Conservation (phyloP, 2,888 invertebrate species). For the Acronicta alni region DNA sequence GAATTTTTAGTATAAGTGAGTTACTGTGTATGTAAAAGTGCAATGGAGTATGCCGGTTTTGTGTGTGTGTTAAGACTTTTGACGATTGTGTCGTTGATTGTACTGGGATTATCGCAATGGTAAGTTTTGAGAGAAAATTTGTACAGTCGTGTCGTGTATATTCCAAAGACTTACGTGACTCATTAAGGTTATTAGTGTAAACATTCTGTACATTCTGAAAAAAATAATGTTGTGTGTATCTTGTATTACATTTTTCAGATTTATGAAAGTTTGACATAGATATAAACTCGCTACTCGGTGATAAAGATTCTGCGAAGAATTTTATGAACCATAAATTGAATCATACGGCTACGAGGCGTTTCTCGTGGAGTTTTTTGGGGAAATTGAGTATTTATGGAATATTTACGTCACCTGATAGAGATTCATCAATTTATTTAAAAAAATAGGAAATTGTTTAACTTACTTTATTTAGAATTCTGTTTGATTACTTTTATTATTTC, state of each 20-base stretch:
- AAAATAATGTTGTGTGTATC: constrained; percentile 8
- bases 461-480: too few species aligned
- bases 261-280: constrained; percentile 47
- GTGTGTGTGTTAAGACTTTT: constrained; percentile 70
- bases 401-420: constrained; percentile 11
- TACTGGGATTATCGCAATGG: constrained; percentile 73
- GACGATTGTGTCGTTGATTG: constrained; percentile 64
- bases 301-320: constrained; percentile 56
- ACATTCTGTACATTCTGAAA: constrained; percentile 7
- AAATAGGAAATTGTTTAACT: too few species aligned
- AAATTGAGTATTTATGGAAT: constrained; percentile 31
- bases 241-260: constrained; percentile 34
- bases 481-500: too few species aligned
- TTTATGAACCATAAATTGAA: constrained; percentile 59
- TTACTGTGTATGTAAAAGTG: constrained; percentile 67
- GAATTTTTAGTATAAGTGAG: constrained; percentile 60
- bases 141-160: background rate
- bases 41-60: constrained; percentile 68
- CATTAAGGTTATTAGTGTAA: constrained; percentile 17
- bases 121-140: constrained; percentile 60
- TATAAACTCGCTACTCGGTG: constrained; percentile 44
- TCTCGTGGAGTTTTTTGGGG: constrained; percentile 33
- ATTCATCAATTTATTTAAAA: constrained; percentile 30
- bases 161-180: background rate
- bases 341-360: constrained; percentile 36